A percentile compares a stretch with the other conserved stretches of the same genome.
Conservation (phyloP, 2,113 vertebrate species). For the Spermophilus dauricus region DNA sequence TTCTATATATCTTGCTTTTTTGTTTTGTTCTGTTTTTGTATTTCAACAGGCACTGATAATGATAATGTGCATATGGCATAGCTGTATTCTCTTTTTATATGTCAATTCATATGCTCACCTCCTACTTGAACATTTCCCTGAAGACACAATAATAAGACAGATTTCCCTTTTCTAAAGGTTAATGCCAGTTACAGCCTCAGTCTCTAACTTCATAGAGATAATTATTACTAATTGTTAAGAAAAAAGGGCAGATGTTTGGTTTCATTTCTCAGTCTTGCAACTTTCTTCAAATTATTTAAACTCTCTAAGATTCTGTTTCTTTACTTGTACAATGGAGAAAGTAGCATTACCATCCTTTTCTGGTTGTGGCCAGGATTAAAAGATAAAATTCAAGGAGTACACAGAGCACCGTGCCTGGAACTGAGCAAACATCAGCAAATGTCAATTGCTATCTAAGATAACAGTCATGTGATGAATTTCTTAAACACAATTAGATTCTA, state of each 20-base stretch:
- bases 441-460: neutral
- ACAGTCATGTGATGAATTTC: neutral
- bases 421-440: neutral
- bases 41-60: neutral
- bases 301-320: neutral
- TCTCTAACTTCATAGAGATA: neutral
- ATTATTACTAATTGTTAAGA: constrained; percentile 39
- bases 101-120: neutral
- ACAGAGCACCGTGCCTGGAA: neutral
- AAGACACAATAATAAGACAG: neutral
- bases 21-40: neutral
- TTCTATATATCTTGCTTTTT: neutral
- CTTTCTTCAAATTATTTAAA: constrained; percentile 44
- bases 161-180: constrained; percentile 52
- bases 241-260: neutral
- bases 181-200: neutral
- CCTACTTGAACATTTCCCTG: neutral
- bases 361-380: neutral
- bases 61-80: neutral
- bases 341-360: neutral
- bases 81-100: neutral
- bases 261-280: constrained; percentile 1
- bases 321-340: neutral
- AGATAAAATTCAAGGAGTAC: neutral
- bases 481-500: neutral